Base-by-base conservation (phyloP, 2,797 vertebrate genomes). In the Chaenodraco wilsoni region DNA sequence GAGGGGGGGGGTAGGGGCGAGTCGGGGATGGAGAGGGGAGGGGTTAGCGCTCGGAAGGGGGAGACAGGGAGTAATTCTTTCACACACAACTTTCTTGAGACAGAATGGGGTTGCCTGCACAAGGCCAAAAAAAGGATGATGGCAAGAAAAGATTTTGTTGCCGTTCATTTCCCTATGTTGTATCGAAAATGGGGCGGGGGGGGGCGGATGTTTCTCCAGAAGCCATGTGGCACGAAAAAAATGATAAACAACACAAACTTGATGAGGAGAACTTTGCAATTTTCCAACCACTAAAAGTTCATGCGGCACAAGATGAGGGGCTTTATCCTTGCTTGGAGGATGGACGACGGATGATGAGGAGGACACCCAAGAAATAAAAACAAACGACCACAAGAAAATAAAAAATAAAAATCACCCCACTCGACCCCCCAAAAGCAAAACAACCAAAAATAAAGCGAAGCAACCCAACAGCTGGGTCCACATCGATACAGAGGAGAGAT, bases 61-160 rank as follows among this genome's bases (percentile, higher is more conserved):
- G 81, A 81, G 73, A 85, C 86, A 21, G 74, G 87, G 82, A 80
- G 84, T 90, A 92, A 94, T 93, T 94, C 93, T 93, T 97, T 96
- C 94, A 91, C 93, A 96, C 96, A 96, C 96, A 96, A 97, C 97
- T 97, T 97, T 97, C 96, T 97, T 94, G 89, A 95, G 91, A 94
- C 92, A 93, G 91, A 92, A 93, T 93, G 93, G 91, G 91, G 84
- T 91, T 85, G 92, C 91, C 91, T 88, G 76, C 84, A 92, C 88
- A 87, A 90, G 92, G 91, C 88, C 90, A 90, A 92, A 92, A 87
- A 90, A 91, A 93, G 91, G 84, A 89, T 91, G 97, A 98, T 98
- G 97, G 97, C 97, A 98, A 96, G 94, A 98, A 97, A 98, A 96
- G 94, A 98, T 97, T 99, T 98, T 97, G 96, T 98, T 98, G 97